Base-by-base conservation (phyloP, 1,140 invertebrate genomes). In the Oncopodura yosiiana region DNA sequence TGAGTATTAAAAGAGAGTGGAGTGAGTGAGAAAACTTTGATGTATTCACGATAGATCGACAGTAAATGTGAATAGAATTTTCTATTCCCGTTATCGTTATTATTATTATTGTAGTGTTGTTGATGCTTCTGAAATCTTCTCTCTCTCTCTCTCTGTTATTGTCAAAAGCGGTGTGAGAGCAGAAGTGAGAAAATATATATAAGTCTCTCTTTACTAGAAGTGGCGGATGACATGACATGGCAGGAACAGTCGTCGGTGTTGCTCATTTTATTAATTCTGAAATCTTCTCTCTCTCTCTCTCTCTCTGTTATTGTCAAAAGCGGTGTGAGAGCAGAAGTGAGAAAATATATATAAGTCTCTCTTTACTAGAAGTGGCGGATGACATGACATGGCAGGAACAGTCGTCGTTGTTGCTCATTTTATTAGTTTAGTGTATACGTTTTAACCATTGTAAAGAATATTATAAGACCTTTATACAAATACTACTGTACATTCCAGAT, bases 111-210 rank as follows among this genome's bases (percentile, higher is more conserved):
- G n/a, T n/a, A n/a, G n/a, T n/a, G n/a, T n/a, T n/a, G n/a, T n/a
- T n/a, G n/a, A n/a, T n/a, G n/a, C n/a, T 6, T n/a, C n/a, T n/a
- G n/a, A n/a, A n/a, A n/a, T n/a, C n/a, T 19, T 16, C 37, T 39
- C 37, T 19, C 37, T 39, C 37, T 19, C 37, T 39, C 16, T 19
- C 37, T 19, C 16, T 19, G 16, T 34, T 6, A 44, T 1, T 14
- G 34, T 27, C 23, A 49, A 23, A 49, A 37, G 36, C 37, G 18
- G 32, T 49, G 46, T 49, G 30, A 49, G 37, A 49, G 5, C 32
- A 30, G 37, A 27, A 16, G 24, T 5, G 18, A n/a, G 44, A 46
- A 29, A 29, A 46, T 27, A 46, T 30, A 46, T 30, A 14, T 46
- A 5, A 23, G 19, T 23, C 3, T 18, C n/a, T 14, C 9, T 49